phyloP scores from a whole-genome alignment of 2,888 invertebrate species.

The Pollenia griseotomentosa region DNA sequence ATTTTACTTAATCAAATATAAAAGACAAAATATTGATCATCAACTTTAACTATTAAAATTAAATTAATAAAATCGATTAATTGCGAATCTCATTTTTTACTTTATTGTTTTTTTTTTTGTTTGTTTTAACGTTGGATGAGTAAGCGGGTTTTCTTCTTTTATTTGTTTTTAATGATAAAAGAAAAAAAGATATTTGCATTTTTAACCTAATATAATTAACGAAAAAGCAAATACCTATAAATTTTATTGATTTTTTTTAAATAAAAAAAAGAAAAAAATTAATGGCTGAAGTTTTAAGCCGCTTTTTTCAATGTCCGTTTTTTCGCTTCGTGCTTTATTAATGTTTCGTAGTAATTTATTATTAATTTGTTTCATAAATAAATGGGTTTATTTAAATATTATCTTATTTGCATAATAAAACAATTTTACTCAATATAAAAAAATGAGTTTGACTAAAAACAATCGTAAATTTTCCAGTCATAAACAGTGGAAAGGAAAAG shows the following conservation, averaged over 20 bases:
- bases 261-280: not conserved
- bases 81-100: conserved; percentile 12
- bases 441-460: not conserved
- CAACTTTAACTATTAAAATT: not conserved
- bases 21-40: conserved; percentile 1
- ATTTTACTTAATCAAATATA: conserved; percentile 22
- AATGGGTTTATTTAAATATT: conserved; percentile 7
- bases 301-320: conserved; percentile 1
- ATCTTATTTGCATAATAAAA: conserved; percentile 57
- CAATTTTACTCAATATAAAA: conserved; percentile 18
- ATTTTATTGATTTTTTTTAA: not conserved
- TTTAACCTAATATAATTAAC: too few species aligned
- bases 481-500: not conserved
- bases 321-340: not conserved
- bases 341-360: conserved; percentile 12
- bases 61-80: conserved; percentile 13
- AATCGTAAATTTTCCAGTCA: not conserved
- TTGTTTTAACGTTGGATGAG: not conserved
- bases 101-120: conserved; percentile 10
- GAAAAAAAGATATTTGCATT: too few species aligned
- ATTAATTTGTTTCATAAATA: conserved; percentile 36
- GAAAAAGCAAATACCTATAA: not conserved
- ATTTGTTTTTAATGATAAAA: not conserved
- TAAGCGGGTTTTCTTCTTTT: conserved; percentile 11
- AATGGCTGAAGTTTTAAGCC: conserved; percentile 1